Conservation (phyloP, 2,797 vertebrate species). For the Nannoperca obscura region DNA sequence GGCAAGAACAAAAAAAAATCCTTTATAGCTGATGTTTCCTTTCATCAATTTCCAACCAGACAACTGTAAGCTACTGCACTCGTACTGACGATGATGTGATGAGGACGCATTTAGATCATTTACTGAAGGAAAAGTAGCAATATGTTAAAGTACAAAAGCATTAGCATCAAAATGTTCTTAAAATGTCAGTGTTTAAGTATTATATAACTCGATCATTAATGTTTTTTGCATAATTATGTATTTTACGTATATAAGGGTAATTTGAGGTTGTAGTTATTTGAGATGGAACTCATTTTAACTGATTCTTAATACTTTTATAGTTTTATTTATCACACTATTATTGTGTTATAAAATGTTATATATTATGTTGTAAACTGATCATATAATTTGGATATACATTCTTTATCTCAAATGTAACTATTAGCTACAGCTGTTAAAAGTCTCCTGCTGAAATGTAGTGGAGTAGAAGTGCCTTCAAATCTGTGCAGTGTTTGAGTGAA, state of each 20-base stretch:
- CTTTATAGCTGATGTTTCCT: slow-evolving; percentile 21
- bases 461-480: too few species aligned
- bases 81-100: slow-evolving; percentile 12
- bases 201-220: neutral
- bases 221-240: neutral
- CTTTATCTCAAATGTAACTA: neutral
- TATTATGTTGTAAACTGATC: neutral
- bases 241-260: neutral
- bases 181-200: neutral
- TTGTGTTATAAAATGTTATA: too few species aligned
- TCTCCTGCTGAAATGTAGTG: neutral
- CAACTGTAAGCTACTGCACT: slow-evolving; percentile 7
- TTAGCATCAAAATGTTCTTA: neutral
- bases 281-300: neutral
- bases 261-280: neutral
- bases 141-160: neutral
- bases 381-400: neutral
- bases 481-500: neutral
- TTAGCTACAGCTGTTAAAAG: neutral
- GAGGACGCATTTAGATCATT: neutral
- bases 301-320: neutral
- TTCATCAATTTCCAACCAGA: slow-evolving; percentile 24
- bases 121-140: slow-evolving; percentile 7
- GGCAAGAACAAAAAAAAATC: slow-evolving; percentile 22
- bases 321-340: neutral